phyloP scores from a whole-genome alignment of 2,113 vertebrate species.

The Columba livia region DNA sequence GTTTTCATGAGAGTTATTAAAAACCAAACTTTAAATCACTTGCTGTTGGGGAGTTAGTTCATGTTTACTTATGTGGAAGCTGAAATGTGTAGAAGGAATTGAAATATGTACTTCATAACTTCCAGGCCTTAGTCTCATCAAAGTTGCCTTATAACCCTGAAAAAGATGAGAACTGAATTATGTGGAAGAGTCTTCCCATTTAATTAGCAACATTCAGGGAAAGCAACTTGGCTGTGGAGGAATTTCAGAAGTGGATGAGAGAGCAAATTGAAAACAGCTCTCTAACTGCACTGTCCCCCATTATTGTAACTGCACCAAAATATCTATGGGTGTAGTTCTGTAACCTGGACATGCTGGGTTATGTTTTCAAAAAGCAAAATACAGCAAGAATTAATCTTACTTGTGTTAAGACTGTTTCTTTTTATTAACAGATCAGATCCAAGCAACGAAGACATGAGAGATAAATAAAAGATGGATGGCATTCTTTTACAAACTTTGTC shows the following conservation, averaged over 20 bases:
- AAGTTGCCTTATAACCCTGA: neutral
- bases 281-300: neutral
- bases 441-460: constrained; percentile 81
- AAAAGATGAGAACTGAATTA: neutral
- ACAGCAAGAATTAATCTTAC: neutral
- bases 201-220: neutral
- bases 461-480: constrained; percentile 3
- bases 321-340: neutral
- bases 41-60: neutral
- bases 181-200: neutral
- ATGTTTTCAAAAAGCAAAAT: neutral
- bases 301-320: neutral
- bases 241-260: neutral
- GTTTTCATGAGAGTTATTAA: neutral
- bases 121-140: neutral
- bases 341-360: neutral
- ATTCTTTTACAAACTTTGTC: neutral
- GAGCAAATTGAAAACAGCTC: neutral
- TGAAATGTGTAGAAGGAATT: neutral
- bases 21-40: neutral
- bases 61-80: neutral
- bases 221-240: neutral
- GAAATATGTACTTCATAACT: neutral
- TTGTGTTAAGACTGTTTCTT: constrained; percentile 28
- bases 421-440: constrained; percentile 81